Evolutionary conservation across 2,113 vertebrate genomes (phyloP).

Genomic region (Ptyas mucosa): DNA sequence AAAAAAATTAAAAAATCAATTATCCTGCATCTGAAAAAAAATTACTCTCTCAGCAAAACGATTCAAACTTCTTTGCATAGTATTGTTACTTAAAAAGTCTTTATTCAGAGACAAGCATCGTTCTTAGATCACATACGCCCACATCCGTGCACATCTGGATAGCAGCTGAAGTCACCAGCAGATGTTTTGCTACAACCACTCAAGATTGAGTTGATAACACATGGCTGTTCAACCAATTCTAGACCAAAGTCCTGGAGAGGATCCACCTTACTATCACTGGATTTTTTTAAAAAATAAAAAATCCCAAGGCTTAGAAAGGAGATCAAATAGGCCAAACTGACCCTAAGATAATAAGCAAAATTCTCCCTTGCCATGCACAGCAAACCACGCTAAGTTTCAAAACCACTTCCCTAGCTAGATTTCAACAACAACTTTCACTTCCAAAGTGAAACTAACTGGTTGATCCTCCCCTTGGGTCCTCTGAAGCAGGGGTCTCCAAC

Average conservation of each 20-base stretch:
- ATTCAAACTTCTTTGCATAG: constrained; percentile 60
- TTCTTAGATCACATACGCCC: background rate
- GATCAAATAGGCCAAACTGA: too few species aligned
- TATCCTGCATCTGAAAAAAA: constrained; percentile 1
- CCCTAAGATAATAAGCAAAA: background rate
- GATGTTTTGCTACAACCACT: background rate
- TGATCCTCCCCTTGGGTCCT: background rate
- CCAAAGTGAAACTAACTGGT: background rate
- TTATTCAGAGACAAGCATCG: background rate
- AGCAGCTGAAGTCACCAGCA: background rate
- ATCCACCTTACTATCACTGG: background rate
- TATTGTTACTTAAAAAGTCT: constrained; percentile 53
- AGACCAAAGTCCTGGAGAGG: background rate
- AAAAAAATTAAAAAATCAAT: background rate
- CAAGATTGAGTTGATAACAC: background rate
- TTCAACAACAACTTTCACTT: background rate
- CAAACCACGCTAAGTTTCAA: background rate
- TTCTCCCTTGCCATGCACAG: background rate
- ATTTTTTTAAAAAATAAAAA: background rate
- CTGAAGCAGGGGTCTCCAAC: background rate
- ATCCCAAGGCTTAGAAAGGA: background rate
- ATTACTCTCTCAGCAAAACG: constrained; percentile 47
- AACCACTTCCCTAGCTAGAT: background rate
- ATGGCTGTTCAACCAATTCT: background rate
- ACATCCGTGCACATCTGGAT: background rate